phyloP scores from a whole-genome alignment of 2,797 vertebrate genomes.

The Pipistrellus kuhlii region DNA sequence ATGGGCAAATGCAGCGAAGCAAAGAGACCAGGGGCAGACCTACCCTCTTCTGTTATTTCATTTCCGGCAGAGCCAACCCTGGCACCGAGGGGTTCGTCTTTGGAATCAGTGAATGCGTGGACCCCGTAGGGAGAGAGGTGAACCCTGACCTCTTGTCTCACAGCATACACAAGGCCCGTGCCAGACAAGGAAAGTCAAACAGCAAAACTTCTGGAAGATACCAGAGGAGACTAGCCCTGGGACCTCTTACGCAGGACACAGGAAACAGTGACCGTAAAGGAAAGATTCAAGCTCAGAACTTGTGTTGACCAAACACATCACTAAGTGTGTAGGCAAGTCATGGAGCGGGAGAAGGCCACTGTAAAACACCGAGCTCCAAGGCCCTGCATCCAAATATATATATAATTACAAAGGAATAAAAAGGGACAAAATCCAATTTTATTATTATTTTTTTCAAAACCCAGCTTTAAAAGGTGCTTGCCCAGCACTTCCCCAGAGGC shows the following conservation, averaged over 20 bases:
- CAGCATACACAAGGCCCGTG: background rate
- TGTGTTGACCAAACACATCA: background rate
- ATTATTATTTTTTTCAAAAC: background rate
- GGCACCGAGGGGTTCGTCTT: rapidly evolving
- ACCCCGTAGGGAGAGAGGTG: rapidly evolving
- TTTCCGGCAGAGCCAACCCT: rapidly evolving
- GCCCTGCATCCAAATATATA: background rate
- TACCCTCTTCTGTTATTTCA: rapidly evolving
- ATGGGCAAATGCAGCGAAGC: no score
- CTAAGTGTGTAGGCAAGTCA: no score
- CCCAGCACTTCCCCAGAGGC: background rate
- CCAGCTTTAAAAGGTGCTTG: background rate
- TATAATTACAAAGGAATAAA: background rate
- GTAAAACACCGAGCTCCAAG: rapidly evolving
- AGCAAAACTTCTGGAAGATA: background rate
- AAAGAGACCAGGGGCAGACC: background rate
- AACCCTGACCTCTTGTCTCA: background rate
- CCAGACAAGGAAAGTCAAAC: no score
- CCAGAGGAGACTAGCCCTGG: rapidly evolving
- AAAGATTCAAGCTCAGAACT: background rate
- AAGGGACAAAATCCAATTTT: background rate
- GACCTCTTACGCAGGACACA: background rate
- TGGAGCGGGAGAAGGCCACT: background rate
- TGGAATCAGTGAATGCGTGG: background rate
- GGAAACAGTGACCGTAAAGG: background rate